These are phyloP conservation scores for Parazoanthus darwini DNA, from an alignment of 92 coral and sea anemone species.

Conservation along the genomic window DNA sequence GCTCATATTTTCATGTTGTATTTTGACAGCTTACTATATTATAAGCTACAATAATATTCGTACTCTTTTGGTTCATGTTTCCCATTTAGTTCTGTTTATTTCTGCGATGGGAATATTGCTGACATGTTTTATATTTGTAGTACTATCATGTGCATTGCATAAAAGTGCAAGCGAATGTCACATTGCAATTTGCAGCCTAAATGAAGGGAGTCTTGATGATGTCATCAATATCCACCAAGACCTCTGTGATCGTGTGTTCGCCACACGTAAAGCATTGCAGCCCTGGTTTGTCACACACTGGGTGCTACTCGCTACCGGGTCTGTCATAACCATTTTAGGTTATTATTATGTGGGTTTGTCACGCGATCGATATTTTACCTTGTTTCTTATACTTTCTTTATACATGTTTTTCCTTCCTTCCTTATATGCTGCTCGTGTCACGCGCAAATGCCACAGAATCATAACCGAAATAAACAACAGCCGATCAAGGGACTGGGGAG, in stretches of 20 bases:
- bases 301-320: not conserved
- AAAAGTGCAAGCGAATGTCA: not conserved
- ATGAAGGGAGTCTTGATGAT: conserved; percentile 16
- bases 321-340: not conserved
- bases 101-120: not conserved
- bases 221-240: conserved; percentile 15
- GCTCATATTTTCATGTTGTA: not conserved
- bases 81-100: not conserved
- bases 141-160: conserved; percentile 1
- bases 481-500: not conserved
- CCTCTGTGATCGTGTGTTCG: conserved; percentile 1
- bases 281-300: conserved; percentile 5
- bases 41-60: not conserved
- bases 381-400: not conserved
- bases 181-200: conserved; percentile 2
- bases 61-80: not conserved
- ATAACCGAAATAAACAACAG: not conserved
- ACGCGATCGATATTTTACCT: not conserved
- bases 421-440: not conserved
- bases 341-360: no score
- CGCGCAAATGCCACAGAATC: not conserved
- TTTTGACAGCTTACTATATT: not conserved
- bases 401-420: not conserved
- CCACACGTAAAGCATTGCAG: not conserved
- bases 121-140: conserved; percentile 1